Conservation (phyloP, 2,113 vertebrate species). For the Aldabrachelys gigantea region DNA sequence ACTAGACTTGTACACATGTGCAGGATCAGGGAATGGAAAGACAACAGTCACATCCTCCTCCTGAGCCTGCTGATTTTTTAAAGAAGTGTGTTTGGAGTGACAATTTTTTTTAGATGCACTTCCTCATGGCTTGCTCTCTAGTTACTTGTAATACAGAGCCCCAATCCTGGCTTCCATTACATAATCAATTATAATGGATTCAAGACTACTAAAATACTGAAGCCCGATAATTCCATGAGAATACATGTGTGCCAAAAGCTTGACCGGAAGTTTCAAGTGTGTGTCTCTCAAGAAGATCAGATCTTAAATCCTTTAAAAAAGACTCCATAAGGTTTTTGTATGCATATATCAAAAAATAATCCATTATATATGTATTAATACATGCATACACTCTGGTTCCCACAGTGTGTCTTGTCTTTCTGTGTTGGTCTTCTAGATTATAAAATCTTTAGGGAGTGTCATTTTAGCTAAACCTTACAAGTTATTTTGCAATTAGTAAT, state of each 20-base stretch:
- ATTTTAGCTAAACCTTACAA: neutral
- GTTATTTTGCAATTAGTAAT: neutral
- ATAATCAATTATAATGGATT: neutral
- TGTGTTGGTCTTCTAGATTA: neutral
- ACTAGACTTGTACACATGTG: rapidly evolving
- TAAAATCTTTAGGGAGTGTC: neutral
- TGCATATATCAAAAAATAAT: neutral
- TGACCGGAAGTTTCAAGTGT: rapidly evolving
- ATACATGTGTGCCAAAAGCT: neutral
- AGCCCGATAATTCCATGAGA: neutral
- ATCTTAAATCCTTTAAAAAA: neutral
- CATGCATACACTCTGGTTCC: rapidly evolving
- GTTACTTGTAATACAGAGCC: neutral
- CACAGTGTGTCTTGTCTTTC: neutral
- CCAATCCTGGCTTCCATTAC: neutral
- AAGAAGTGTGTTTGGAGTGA: neutral
- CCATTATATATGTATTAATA: neutral
- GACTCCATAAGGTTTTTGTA: neutral
- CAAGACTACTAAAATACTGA: neutral
- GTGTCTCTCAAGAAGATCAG: neutral
- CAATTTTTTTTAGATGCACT: neutral
- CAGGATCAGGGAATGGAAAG: neutral
- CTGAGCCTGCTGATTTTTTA: neutral
- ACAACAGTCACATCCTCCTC: neutral
- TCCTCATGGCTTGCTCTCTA: neutral